Evolutionary conservation across 2,888 invertebrate genomes (phyloP).

Genomic region (Tetrapedia diversipes): DNA sequence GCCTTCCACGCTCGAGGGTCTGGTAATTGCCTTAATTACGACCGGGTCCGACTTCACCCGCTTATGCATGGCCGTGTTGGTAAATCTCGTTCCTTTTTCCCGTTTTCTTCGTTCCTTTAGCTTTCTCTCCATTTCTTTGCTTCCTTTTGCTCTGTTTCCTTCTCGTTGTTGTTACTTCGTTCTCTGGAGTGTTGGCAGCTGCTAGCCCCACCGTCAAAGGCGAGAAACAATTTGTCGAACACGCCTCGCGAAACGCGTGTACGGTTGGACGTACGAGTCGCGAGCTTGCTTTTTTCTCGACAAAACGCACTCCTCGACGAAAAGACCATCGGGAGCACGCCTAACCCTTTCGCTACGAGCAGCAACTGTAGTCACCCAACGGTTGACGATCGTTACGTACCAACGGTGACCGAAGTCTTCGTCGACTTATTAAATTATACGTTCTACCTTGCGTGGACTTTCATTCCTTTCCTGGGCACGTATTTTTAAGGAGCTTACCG

Average conservation of each 20-base stretch:
- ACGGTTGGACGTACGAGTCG: neutral
- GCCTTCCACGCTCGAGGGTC: conserved; percentile 59
- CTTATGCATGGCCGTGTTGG: conserved; percentile 56
- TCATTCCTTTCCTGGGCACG: too few species aligned
- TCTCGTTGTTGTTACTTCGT: neutral
- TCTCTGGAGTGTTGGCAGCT: neutral
- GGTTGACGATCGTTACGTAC: too few species aligned
- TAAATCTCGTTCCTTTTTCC: conserved; percentile 49
- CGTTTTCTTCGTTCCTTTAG: neutral
- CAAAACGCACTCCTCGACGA: too few species aligned
- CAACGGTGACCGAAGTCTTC: too few species aligned
- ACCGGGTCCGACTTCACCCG: conserved; percentile 69
- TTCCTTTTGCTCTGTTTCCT: neutral
- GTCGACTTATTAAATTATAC: too few species aligned
- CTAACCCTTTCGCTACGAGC: too few species aligned
- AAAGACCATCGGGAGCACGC: neutral
- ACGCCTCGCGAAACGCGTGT: conserved; percentile 4
- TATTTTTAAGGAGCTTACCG: too few species aligned
- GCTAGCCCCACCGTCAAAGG: conserved; percentile 35
- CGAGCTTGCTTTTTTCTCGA: neutral
- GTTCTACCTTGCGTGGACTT: too few species aligned
- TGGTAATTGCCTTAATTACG: conserved; percentile 78
- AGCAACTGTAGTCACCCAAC: too few species aligned
- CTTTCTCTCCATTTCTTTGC: neutral
- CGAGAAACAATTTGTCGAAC: conserved; percentile 43